Percentiles rank a stretch among this genome's conserved stretches.
Evolutionary conservation across 2,113 vertebrate species (phyloP).

Genomic region (Muntiacus reevesi): DNA sequence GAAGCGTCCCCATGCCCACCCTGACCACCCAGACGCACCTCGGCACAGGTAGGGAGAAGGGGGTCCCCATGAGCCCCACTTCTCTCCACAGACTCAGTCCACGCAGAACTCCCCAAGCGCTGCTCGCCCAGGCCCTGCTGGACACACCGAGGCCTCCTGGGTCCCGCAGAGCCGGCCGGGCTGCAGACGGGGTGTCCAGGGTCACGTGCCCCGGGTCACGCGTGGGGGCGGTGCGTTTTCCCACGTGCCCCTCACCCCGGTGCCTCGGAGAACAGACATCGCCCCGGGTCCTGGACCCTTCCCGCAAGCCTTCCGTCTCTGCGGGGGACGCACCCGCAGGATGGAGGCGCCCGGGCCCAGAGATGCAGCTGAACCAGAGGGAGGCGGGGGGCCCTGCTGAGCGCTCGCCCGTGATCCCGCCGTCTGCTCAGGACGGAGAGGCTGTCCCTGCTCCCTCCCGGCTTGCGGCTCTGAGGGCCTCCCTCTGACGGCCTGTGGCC

Average conservation of each 20-base stretch:
- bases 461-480: accelerated
- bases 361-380: not conserved
- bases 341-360: not conserved
- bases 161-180: not conserved
- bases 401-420: accelerated
- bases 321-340: not conserved
- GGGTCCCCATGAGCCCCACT: not conserved
- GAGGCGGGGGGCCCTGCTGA: not conserved
- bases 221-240: no score
- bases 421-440: not conserved
- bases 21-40: no score
- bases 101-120: not conserved
- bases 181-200: not conserved
- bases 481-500: not conserved
- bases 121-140: accelerated
- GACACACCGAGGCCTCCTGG: accelerated
- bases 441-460: not conserved
- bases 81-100: not conserved
- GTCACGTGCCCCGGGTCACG: not conserved
- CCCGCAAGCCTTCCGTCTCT: not conserved
- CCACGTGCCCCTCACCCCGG: not conserved
- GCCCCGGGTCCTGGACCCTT: not conserved
- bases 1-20: not conserved
- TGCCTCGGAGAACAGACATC: not conserved
- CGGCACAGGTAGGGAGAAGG: not conserved